Percentiles rank a stretch among this genome's conserved stretches.
These are phyloP conservation scores for Syngnathus floridae DNA, from an alignment of 2,113 vertebrate genomes.

Conservation along the genomic window DNA sequence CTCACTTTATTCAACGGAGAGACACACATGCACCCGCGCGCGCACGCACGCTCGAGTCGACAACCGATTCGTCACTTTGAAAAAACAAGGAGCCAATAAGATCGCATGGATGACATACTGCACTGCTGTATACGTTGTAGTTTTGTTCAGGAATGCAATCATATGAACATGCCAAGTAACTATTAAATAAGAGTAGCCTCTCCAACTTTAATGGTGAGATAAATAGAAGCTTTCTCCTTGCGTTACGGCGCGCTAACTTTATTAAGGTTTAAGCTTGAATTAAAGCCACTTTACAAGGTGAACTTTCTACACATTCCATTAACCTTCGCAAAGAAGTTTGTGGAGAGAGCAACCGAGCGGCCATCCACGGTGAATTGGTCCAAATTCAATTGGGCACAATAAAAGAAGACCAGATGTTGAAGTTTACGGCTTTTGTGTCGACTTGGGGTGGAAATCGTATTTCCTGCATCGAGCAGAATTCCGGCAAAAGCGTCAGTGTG, in stretches of 20 bases:
- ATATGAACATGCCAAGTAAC: neutral
- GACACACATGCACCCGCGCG: conserved; percentile 14
- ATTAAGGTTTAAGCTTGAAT: neutral
- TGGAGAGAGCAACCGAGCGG: neutral
- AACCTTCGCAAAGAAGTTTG: neutral
- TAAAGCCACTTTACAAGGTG: neutral
- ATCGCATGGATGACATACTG: neutral
- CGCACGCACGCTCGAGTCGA: neutral
- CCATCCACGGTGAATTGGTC: neutral
- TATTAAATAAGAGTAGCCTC: neutral
- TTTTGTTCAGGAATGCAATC: neutral
- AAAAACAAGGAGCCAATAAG: neutral
- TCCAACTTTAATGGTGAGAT: neutral
- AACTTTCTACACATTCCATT: neutral
- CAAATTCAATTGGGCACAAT: neutral
- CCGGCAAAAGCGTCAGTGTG: neutral
- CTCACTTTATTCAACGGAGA: conserved; percentile 57
- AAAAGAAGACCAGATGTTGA: neutral
- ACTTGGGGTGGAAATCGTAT: neutral
- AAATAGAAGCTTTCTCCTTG: neutral
- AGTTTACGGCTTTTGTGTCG: neutral
- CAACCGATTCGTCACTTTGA: neutral
- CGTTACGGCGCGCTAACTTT: neutral
- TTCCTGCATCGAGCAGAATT: neutral
- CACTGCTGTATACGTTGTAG: neutral